Percentiles rank a stretch among this genome's conserved stretches.
Evolutionary conservation across 2,888 invertebrate genomes (phyloP).

Genomic region (Synergus itoensis): DNA sequence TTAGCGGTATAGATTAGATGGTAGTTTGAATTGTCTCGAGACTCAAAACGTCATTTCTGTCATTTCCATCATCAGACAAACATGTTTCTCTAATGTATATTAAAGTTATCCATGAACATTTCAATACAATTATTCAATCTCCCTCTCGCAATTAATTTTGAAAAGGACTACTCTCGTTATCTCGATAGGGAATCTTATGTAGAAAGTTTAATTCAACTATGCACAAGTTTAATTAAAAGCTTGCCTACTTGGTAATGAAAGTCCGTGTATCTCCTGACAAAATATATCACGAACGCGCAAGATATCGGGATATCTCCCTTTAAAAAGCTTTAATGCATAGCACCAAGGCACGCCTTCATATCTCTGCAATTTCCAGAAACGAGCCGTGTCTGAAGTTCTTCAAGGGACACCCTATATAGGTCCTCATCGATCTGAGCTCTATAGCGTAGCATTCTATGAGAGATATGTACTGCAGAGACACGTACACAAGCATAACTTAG

Average conservation of each 20-base stretch:
- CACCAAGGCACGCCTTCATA: not conserved
- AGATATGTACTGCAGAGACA: slow-evolving; percentile 38
- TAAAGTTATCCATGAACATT: too few relatives aligned
- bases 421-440: slow-evolving; percentile 38
- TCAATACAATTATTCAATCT: too few relatives aligned
- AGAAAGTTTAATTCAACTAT: not conserved
- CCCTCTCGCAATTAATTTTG: not conserved
- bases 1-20: not conserved
- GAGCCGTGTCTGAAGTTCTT: slow-evolving; percentile 33
- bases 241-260: not conserved
- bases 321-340: not conserved
- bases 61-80: not conserved
- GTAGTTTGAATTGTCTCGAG: not conserved
- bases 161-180: not conserved
- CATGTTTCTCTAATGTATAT: not conserved
- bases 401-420: slow-evolving; percentile 37
- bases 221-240: not conserved
- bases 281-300: not conserved
- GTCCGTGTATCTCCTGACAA: not conserved
- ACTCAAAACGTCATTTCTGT: slow-evolving; percentile 1
- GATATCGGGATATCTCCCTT: not conserved
- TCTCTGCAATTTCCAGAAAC: slow-evolving; percentile 30
- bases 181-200: not conserved
- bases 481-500: slow-evolving; percentile 17
- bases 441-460: slow-evolving; percentile 39